phyloP scores from a whole-genome alignment of 2,888 invertebrate genomes.

The Zygogramma bicolorata region DNA sequence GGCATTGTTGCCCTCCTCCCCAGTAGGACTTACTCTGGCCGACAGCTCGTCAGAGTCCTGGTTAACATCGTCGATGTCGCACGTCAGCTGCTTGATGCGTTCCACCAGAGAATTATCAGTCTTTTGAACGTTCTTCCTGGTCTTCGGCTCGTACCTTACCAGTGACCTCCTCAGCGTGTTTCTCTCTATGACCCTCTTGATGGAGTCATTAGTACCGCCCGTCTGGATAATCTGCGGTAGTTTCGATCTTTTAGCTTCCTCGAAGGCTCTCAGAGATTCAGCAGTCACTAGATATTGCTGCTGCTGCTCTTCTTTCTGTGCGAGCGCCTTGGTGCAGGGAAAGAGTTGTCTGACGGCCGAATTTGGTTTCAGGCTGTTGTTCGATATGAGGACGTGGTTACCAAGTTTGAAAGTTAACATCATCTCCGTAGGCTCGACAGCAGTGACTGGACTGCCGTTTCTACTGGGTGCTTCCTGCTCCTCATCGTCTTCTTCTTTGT shows the following conservation, averaged over 20 bases:
- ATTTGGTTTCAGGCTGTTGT: constrained; percentile 76
- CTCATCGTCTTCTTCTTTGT: constrained; percentile 43
- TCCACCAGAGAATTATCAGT: constrained; percentile 86
- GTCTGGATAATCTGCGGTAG: constrained; percentile 68
- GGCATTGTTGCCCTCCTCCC: constrained; percentile 70
- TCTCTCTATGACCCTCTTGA: constrained; percentile 83
- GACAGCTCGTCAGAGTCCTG: constrained; percentile 46
- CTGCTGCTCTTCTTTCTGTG: constrained; percentile 52
- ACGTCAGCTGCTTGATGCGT: constrained; percentile 86
- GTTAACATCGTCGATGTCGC: constrained; percentile 80
- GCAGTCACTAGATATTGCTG: constrained; percentile 75
- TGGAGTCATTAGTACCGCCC: constrained; percentile 74
- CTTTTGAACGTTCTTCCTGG: constrained; percentile 68
- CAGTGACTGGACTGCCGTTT: constrained; percentile 37
- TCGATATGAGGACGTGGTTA: constrained; percentile 69
- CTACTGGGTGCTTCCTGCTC: constrained; percentile 32
- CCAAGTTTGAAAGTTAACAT: constrained; percentile 72
- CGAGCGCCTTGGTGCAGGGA: constrained; percentile 75
- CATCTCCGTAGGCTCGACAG: constrained; percentile 67
- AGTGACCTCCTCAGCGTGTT: constrained; percentile 85
- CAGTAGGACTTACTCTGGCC: constrained; percentile 74
- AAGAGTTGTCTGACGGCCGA: constrained; percentile 89
- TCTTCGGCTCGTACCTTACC: constrained; percentile 70
- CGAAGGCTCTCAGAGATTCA: constrained; percentile 80
- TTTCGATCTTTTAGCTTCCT: constrained; percentile 73